Evolutionary conservation across 2,113 vertebrate species (phyloP).

Genomic region (Turnix velox): DNA sequence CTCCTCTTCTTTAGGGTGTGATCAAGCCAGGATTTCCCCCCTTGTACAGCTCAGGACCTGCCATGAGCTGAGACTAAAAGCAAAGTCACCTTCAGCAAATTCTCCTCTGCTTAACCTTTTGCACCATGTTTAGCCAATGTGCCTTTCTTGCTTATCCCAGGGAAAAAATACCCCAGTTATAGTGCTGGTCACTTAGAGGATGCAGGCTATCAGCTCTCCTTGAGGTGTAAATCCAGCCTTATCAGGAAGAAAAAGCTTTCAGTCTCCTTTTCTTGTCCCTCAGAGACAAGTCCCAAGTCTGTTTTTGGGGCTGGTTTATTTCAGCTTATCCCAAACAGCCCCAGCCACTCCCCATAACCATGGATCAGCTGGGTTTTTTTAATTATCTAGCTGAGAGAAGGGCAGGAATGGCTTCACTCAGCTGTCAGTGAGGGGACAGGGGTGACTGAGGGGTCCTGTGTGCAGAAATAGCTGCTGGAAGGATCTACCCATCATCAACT

Average conservation of each 20-base stretch:
- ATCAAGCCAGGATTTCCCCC: neutral
- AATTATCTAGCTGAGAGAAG: neutral
- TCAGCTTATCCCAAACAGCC: neutral
- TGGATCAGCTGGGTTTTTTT: neutral
- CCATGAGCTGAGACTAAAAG: neutral
- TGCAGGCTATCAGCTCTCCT: slow-evolving; percentile 12
- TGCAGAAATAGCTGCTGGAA: slow-evolving; percentile 5
- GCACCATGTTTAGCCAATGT: neutral
- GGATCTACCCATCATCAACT: neutral
- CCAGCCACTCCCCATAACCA: neutral
- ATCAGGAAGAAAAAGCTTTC: slow-evolving; percentile 54
- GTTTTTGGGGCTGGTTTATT: neutral
- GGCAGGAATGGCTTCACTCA: neutral
- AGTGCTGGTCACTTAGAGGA: neutral
- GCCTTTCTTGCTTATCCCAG: slow-evolving; percentile 18
- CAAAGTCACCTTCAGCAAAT: neutral
- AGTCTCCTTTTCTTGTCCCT: slow-evolving; percentile 1
- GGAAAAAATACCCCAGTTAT: too few relatives aligned
- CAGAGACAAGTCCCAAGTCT: neutral
- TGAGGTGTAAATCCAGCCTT: slow-evolving; percentile 59
- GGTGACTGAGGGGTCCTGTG: neutral
- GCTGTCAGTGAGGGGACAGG: neutral
- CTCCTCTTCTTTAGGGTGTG: neutral
- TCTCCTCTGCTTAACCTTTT: slow-evolving; percentile 50
- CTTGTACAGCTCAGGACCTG: neutral